Evolutionary conservation across 2,113 vertebrate species (phyloP), one percentile per base, ranked within the genome.

Genomic region (Numenius arquata): DNA sequence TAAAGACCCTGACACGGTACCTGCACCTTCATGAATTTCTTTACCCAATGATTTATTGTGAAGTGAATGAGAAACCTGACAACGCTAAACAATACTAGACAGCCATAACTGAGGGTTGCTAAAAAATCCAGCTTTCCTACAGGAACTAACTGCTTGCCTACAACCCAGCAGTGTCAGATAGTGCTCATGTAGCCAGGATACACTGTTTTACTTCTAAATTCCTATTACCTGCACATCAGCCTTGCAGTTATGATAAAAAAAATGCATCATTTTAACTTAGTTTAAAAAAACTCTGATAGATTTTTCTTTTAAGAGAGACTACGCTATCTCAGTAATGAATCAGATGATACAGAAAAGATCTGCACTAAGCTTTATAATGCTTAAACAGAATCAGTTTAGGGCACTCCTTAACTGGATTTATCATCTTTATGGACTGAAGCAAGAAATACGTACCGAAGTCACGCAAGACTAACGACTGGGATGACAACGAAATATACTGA

Each of bases 81-180:
- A 36, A 9, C 13, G 9, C n/a, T 29, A 10, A 74, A 79, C 32
- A 22, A 22, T 11, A n/a, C n/a, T 5, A 29, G 65, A 15, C 25
- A 62, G 48, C 47, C 65, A 66, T 56, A 95, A 90, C 86, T 75
- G 83, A 96, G 26, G 76, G 86, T 50, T 89, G 48, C 72, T 94
- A 82, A 81, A 56, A 73, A 95, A 61, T 59, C 89, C 92, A 88
- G 90, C 90, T 38, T 73, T 88, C 63, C 40, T 52, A 66, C 84
- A 93, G 53, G 91, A 91, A 80, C 80, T 83, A 88, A 90, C 17
- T 38, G 71, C 94, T 77, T 80, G 62, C 38, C 59, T 55, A 11
- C 9, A 2, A 61, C 30, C 34, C 6, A 3, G 72, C 70, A 80
- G 59, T 52, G 21, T 19, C 92, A 96, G 84, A 85, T 36, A 72